These are phyloP conservation scores for Mus caroli DNA, from an alignment of 2,797 vertebrate species.

Conservation along the genomic window DNA sequence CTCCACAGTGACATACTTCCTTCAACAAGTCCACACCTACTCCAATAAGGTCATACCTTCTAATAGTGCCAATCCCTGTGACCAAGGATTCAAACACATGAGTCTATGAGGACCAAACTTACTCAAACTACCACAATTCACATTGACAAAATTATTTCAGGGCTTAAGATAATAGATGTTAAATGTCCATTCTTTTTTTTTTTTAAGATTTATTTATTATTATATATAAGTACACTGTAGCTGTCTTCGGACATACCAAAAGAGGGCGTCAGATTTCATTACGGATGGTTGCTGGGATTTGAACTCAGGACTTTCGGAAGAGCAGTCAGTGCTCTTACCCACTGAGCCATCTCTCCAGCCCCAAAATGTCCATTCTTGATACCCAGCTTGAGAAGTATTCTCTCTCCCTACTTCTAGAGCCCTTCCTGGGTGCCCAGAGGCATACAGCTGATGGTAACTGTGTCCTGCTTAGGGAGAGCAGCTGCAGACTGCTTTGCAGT, in stretches of 20 bases:
- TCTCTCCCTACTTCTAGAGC: constrained; percentile 31
- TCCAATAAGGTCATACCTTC: neutral
- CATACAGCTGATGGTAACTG: neutral
- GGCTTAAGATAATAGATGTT: constrained; percentile 24
- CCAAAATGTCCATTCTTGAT: neutral
- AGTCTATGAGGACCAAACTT: neutral
- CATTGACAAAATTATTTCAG: constrained; percentile 31
- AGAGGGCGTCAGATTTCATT: no score
- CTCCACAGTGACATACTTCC: neutral
- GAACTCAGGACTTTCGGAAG: no score
- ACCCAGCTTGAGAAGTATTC: constrained; percentile 16
- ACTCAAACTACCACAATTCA: neutral
- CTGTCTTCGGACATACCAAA: no score
- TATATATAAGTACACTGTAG: no score
- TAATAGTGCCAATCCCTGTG: neutral
- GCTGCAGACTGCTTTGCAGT: constrained; percentile 13
- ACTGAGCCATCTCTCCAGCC: no score
- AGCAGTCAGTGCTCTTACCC: no score
- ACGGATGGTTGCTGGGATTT: no score
- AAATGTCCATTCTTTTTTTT: neutral
- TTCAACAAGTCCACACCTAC: neutral
- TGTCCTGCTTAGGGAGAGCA: neutral
- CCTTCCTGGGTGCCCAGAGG: neutral
- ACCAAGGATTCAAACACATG: neutral
- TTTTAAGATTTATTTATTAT: no score